Conservation (phyloP, 2,113 vertebrate genomes). For the Elephas maximus region DNA sequence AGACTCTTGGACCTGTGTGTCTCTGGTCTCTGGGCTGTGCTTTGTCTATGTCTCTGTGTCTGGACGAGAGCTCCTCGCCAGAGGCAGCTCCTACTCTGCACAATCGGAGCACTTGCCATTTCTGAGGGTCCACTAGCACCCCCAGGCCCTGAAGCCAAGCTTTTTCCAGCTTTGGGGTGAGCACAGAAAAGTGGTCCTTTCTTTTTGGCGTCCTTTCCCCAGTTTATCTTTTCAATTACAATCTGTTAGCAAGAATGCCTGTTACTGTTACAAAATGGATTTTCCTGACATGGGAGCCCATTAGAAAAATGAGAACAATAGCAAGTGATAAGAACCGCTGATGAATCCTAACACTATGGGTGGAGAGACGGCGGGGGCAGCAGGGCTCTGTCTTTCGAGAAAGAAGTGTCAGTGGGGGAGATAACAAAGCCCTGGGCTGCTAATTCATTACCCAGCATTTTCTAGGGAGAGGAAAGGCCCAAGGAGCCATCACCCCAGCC, state of each 20-base stretch:
- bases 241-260: constrained; percentile 62
- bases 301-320: constrained; percentile 66
- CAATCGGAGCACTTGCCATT: background rate
- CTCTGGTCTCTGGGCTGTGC: background rate
- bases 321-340: background rate
- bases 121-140: background rate
- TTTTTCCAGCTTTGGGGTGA: background rate
- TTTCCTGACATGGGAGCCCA: constrained; percentile 61
- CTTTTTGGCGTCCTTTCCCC: constrained; percentile 59
- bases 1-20: background rate
- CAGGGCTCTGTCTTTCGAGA: background rate
- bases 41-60: background rate
- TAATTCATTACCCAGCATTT: constrained; percentile 69
- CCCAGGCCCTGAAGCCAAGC: background rate
- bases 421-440: constrained; percentile 64
- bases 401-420: constrained; percentile 25
- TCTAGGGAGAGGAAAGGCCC: background rate
- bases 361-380: background rate
- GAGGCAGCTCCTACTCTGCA: background rate
- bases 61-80: background rate
- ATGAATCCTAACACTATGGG: constrained; percentile 41
- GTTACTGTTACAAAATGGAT: constrained; percentile 63
- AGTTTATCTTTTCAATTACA: constrained; percentile 83
- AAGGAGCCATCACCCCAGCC: background rate
- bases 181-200: constrained; percentile 21